Evolutionary conservation across 2,888 invertebrate species (phyloP).

Genomic region (Epistrophe grossulariae): DNA sequence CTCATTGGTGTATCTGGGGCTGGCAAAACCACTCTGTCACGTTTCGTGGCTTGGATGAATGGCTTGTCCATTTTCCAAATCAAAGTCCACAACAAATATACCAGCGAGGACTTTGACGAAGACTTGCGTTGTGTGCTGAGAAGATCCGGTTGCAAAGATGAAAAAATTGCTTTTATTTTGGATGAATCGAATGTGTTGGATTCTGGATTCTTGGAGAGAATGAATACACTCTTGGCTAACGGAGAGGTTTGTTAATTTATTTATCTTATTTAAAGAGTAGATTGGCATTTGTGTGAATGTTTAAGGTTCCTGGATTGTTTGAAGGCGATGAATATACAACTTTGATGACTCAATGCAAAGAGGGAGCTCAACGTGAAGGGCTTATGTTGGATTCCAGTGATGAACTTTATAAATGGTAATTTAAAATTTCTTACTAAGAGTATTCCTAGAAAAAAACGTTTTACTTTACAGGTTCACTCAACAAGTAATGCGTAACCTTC

Average conservation of each 20-base stretch:
- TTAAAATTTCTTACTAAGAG: not conserved
- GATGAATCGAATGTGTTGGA: slow-evolving; percentile 99
- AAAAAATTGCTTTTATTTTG: slow-evolving; percentile 99
- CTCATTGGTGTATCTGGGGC: slow-evolving; percentile 99
- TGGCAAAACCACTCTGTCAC: slow-evolving; percentile 99
- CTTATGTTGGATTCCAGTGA: slow-evolving; percentile 99
- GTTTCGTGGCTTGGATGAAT: slow-evolving; percentile 99
- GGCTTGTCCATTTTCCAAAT: slow-evolving; percentile 99
- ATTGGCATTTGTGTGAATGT: not conserved
- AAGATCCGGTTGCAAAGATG: slow-evolving; percentile 96
- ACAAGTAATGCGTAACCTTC: slow-evolving; percentile 99
- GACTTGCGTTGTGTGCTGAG: slow-evolving; percentile 95
- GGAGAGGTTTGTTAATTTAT: slow-evolving; percentile 88
- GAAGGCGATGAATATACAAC: slow-evolving; percentile 99
- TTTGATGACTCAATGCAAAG: slow-evolving; percentile 99
- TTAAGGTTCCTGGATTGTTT: slow-evolving; percentile 93
- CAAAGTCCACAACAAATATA: slow-evolving; percentile 99
- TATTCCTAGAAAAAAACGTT: not conserved
- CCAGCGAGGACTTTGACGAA: slow-evolving; percentile 99
- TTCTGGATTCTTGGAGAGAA: slow-evolving; percentile 98
- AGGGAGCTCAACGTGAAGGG: slow-evolving; percentile 98
- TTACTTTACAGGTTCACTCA: slow-evolving; percentile 90
- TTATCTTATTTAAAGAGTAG: slow-evolving; percentile 70
- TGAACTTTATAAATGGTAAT: slow-evolving; percentile 97
- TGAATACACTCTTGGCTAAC: slow-evolving; percentile 99